Evolutionary conservation across 2,888 invertebrate species (phyloP), one percentile per base, ranked within the genome.

Genomic region (Scotopteryx bipunctaria): DNA sequence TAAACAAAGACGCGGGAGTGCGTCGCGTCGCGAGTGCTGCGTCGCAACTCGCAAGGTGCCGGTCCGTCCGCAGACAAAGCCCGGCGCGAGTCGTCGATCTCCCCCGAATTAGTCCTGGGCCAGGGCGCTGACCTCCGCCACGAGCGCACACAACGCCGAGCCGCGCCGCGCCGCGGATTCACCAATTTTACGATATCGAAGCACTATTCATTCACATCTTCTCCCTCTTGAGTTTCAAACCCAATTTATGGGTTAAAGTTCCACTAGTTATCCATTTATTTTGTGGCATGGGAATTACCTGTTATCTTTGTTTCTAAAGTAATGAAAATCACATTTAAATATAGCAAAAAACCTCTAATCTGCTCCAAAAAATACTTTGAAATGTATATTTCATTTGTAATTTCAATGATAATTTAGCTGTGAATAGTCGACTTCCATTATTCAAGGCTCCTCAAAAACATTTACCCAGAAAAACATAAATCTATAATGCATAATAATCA

Each of bases 21-120:
- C 63, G 63, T 63, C 63, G 64, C 13, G 29, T 13, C 66, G 64
- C 19, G n/a, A n/a, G n/a, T n/a, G 38, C 5, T 15, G 14, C 27
- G 27, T 14, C 23, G 32, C 16, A 19, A 15, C n/a, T n/a, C n/a
- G 19, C 46, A 33, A 54, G 57, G 44, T 36, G 54, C 55, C 62
- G 69, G 66, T 63, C 71, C 59, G 73, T 68, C 73, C 73, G 78
- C 83, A 84, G 87, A 88, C 89, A 88, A 88, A 86, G 88, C 82
- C 74, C 78, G 75, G 67, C 80, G 74, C 77, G 78, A 86, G 86
- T 85, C 89, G 88, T 78, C 86, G 88, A 83, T 87, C 88, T 86
- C 85, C 90, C 84, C 90, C 87, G 81, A 90, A 89, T 90, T 90
- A 90, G 88, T 89, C 87, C 87, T 87, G 88, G 78, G 81, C 81